Base-by-base conservation (phyloP, 2,888 invertebrate species). In the Blera fallax region DNA sequence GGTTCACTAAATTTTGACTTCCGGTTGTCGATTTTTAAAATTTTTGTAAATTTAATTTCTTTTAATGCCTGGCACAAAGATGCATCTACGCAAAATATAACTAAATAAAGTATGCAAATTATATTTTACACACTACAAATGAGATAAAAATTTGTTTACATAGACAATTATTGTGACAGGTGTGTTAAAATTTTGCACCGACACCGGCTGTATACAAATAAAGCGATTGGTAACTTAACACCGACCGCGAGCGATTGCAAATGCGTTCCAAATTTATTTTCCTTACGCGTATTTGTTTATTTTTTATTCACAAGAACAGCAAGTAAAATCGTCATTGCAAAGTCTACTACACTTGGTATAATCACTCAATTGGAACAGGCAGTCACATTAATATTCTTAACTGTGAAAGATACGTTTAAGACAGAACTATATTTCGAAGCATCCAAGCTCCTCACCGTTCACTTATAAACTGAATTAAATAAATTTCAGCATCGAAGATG, bases 281-380 rank as follows among this genome's bases (percentile, higher is more conserved):
- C 3, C 7, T 37, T 37, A 2, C 2, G 8, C 10, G 5, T 50
- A 7, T 5, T 32, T 40, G 10, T 34, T 29, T 60, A 10, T 24
- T 48, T 27, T 18, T 11, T 56, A 24, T 27, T 18, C 32, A 8
- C 2, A 11, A 40, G 40, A 16, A n/a, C 10, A 24, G 27, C n/a
- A 34, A 50, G 3, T 5, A 60, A 16, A 18, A 50, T 11, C 48
- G 3, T 32, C 32, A 11, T 64, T 65, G 14, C 34, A 72, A 58
- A 21, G 4, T 7, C 27, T 54, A 40, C n/a, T n/a, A n/a, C n/a
- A n/a, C 11, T 69, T 14, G 14, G 7, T 3, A 21, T 18, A 72
- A 54, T 72, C 54, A 79, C 64, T 79, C 72, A 64, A 21, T 56
- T 56, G 79, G 56, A 79, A 72, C 70, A 24, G 48, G 4, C 7